Evolutionary conservation across 2,888 invertebrate species (phyloP).

Genomic region (Chouioia cunea): DNA sequence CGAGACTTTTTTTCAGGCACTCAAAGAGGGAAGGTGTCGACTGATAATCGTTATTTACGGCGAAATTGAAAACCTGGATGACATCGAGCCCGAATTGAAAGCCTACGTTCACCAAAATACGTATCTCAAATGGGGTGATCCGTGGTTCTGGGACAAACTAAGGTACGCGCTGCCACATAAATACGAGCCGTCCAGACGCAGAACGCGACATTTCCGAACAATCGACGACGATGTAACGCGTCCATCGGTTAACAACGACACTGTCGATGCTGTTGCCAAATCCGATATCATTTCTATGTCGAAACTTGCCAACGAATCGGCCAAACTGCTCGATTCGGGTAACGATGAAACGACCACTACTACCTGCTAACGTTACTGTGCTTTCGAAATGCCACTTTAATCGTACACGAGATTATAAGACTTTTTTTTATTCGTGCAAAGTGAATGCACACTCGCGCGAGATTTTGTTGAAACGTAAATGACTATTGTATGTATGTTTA

Average conservation of each 20-base stretch:
- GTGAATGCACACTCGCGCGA: too few species aligned
- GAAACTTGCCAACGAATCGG: slow-evolving; percentile 28
- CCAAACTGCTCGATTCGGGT: slow-evolving; percentile 19
- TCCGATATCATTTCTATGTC: slow-evolving; percentile 32
- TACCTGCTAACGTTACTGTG: too few species aligned
- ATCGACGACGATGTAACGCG: slow-evolving; percentile 32
- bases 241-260: slow-evolving; percentile 3
- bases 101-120: slow-evolving; percentile 82
- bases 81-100: slow-evolving; percentile 78
- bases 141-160: slow-evolving; percentile 86
- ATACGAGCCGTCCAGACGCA: slow-evolving; percentile 6
- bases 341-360: neutral
- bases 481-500: too few species aligned
- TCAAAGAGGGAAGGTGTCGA: slow-evolving; percentile 76
- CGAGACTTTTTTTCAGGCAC: slow-evolving; percentile 68
- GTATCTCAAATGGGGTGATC: slow-evolving; percentile 85
- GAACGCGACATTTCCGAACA: slow-evolving; percentile 19
- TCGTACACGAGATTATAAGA: too few species aligned
- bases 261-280: neutral
- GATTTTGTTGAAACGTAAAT: too few species aligned
- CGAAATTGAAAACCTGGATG: slow-evolving; percentile 74
- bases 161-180: slow-evolving; percentile 79
- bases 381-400: too few species aligned
- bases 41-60: slow-evolving; percentile 81
- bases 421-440: too few species aligned